Evolutionary conservation across 2,113 vertebrate genomes (phyloP), one percentile per base, ranked within the genome.

Genomic region (Potamarius usumacintae): DNA sequence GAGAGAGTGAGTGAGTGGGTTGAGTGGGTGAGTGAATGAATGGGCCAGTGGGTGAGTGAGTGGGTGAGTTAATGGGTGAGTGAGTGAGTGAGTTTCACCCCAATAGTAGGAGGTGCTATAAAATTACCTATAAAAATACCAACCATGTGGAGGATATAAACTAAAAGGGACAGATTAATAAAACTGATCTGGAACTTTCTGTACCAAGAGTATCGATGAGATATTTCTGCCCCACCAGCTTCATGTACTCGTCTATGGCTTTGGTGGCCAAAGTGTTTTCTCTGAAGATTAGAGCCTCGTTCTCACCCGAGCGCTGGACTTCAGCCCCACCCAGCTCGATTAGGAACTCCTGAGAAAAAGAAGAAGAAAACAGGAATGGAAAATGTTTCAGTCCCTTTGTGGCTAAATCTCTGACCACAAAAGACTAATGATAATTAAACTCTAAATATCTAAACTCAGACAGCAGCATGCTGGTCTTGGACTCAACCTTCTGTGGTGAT

Each of bases 191-290:
- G 20, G 17, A 72, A 58, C n/a, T 15, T 55, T 71, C 12, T 93
- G 22, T 93, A 99, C 98, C 97, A 50, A 99, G 90, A 0, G 97
- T 98, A 92, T 96, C 96, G 76, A 97, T 96, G 27, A 99, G 97
- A 91, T 98, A 99, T 89, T 96, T 97, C 91, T 96, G 97, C 4
- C 97, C 98, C 85, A 99, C 97, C 91, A 99, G 94, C 89, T 99
- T 99, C 98, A 99, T 99, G 86, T 98, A 99, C 89, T 99, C 97
- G 3, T 99, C 98, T 0, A 99, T 98, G 87, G 98, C 98, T 90
- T 99, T 99, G 79, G 97, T 99, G 89, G 97, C 97, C 91, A 99
- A 89, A 0, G 97, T 99, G 93, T 99, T 99, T 94, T 99, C 97
- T 9, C 97, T 96, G 94, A 99, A 99, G 86, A 99, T 96, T 90